These are phyloP conservation scores for Resseliella maxima DNA, from an alignment of 2,888 invertebrate species.

Conservation along the genomic window DNA sequence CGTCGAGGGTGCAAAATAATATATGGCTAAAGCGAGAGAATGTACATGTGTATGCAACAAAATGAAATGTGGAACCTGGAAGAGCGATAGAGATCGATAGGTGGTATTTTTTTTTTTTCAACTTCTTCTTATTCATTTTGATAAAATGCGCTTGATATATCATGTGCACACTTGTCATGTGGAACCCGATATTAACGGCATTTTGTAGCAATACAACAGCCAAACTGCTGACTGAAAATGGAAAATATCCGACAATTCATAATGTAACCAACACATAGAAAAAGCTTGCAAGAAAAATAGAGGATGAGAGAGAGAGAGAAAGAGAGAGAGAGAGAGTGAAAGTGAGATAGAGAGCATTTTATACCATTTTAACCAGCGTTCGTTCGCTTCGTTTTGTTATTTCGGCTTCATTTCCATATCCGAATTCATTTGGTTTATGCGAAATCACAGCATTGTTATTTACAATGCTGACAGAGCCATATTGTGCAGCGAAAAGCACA, in stretches of 20 bases:
- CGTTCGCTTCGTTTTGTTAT: not conserved
- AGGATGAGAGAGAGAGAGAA: no score
- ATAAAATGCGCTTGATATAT: constrained; percentile 14
- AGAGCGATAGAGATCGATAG: constrained; percentile 39
- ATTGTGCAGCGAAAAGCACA: not conserved
- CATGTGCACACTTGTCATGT: constrained; percentile 27
- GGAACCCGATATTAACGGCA: not conserved
- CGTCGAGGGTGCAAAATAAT: constrained; percentile 23
- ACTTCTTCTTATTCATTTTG: no score
- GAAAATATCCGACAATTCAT: constrained; percentile 1
- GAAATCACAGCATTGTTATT: constrained; percentile 47
- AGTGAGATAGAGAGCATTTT: no score
- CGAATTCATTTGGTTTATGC: constrained; percentile 24
- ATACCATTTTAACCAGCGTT: no score
- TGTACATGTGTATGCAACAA: not conserved
- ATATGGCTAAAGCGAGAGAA: not conserved
- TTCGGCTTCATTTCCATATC: constrained; percentile 42
- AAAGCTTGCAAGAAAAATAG: no score
- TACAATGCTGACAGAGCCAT: not conserved
- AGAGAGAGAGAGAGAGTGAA: no score
- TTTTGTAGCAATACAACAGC: not conserved
- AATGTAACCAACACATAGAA: not conserved
- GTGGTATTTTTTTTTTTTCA: not conserved
- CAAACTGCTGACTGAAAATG: not conserved
- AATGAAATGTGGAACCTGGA: not conserved